Evolutionary conservation across 1,140 invertebrate genomes (phyloP), one percentile per base, ranked within the genome.

Genomic region (Drosophila parabipectinata): DNA sequence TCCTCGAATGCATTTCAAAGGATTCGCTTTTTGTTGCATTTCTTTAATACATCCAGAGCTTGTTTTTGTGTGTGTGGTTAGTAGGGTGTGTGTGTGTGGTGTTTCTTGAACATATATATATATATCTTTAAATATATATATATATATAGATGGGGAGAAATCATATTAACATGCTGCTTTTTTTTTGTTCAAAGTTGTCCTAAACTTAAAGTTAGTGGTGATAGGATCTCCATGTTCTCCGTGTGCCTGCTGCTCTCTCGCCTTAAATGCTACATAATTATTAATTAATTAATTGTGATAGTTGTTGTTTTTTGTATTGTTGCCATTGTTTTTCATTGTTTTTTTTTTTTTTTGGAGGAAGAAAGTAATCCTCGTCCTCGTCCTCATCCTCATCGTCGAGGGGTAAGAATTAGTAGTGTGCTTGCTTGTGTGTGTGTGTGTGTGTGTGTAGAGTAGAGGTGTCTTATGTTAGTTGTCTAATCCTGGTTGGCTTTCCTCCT

Each of bases 161-260:
- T 53, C 32, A 12, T 15, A 18, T 30, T 14, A 14, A 14, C 15
- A 18, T 32, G 32, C 63, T 57, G 4, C 18, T 68, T 50, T 18
- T 18, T 18, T 18, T 18, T 63, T 63, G 47, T 48, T 14, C 47
- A 68, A 56, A 55, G 44, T 67, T 57, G 66, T 69, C 66, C 41
- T 69, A 41, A 37, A 68, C 66, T 68, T 69, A 69, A 48, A 39
- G 3, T 56, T 56, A 39, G 34, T 12, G 41, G 41, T 18, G 14
- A 6, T 44, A 5, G n/a, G 3, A 14, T 44, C 7, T 44, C 14
- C 7, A 18, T 14, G 3, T 18, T 18, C 4, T n/a, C n/a, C n/a
- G 6, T 14, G 3, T 14, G 41, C 41, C 15, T 44, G 9, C 6
- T 44, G 41, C 10, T 10, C 15, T 3, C 10, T 44, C 8, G 32